Evolutionary conservation across 2,888 invertebrate species (phyloP).

Genomic region (Galerucella nymphaeae): DNA sequence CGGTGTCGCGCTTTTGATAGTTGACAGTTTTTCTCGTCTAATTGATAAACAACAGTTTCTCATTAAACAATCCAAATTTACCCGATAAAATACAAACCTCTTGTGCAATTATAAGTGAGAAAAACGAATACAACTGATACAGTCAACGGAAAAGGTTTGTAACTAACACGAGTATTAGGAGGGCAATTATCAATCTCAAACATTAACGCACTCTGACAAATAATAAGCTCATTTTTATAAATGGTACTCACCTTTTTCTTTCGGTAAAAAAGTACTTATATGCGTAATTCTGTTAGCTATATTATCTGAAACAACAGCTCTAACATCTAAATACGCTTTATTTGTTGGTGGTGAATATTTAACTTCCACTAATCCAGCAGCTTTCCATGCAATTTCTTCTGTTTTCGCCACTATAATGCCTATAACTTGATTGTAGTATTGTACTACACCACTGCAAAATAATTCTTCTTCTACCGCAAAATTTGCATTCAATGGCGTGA

Average conservation of each 20-base stretch:
- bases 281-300: slow-evolving; percentile 63
- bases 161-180: no score
- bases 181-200: no score
- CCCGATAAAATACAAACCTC: no score
- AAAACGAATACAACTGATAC: no score
- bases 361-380: slow-evolving; percentile 70
- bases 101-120: no score
- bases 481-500: slow-evolving; percentile 60
- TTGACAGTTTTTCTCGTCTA: no score
- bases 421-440: slow-evolving; percentile 79
- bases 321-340: slow-evolving; percentile 64
- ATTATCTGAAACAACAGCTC: slow-evolving; percentile 67
- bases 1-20: no score
- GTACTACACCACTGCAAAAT: slow-evolving; percentile 67
- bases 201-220: no score
- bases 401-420: slow-evolving; percentile 78
- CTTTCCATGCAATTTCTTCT: slow-evolving; percentile 70
- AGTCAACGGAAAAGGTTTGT: no score
- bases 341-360: slow-evolving; percentile 66
- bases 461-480: slow-evolving; percentile 64
- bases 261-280: slow-evolving; percentile 60
- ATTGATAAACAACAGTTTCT: no score
- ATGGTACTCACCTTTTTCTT: slow-evolving; percentile 54
- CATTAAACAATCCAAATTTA: no score
- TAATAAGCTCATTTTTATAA: neutral